Conservation (phyloP, 2,113 vertebrate species). For the Chloropsis hardwickii region DNA sequence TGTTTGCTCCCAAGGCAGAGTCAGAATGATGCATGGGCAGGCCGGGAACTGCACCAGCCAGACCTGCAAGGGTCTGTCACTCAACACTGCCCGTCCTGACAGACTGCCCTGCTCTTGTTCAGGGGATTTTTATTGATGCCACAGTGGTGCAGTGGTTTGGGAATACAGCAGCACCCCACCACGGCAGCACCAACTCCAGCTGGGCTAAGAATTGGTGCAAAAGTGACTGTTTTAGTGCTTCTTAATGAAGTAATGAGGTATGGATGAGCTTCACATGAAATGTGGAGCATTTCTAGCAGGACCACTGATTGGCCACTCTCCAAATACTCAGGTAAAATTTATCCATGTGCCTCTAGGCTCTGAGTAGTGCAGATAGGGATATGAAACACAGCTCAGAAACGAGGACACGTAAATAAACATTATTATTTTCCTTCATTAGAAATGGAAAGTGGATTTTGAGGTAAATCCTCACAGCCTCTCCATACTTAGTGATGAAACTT, state of each 20-base stretch:
- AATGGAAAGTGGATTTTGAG: background rate
- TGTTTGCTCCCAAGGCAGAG: background rate
- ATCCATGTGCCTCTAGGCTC: background rate
- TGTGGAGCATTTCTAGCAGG: background rate
- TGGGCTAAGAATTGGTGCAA: background rate
- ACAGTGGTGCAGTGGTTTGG: background rate
- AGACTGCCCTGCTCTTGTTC: background rate
- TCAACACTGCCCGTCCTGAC: background rate
- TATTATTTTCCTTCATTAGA: background rate
- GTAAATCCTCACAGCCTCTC: background rate
- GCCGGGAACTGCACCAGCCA: background rate
- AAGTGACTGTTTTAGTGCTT: background rate
- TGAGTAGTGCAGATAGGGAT: accelerated
- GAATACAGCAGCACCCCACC: background rate
- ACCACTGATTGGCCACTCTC: background rate
- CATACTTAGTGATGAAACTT: background rate
- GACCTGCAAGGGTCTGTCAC: background rate
- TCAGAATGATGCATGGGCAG: background rate
- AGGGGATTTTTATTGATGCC: background rate
- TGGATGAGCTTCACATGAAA: background rate
- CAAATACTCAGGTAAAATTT: background rate
- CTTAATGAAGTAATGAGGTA: background rate
- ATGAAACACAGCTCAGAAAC: background rate
- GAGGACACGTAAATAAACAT: background rate
- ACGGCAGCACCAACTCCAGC: background rate